These are phyloP conservation scores for Lucifuga dentata DNA, from an alignment of 2,113 vertebrate genomes.

Conservation along the genomic window DNA sequence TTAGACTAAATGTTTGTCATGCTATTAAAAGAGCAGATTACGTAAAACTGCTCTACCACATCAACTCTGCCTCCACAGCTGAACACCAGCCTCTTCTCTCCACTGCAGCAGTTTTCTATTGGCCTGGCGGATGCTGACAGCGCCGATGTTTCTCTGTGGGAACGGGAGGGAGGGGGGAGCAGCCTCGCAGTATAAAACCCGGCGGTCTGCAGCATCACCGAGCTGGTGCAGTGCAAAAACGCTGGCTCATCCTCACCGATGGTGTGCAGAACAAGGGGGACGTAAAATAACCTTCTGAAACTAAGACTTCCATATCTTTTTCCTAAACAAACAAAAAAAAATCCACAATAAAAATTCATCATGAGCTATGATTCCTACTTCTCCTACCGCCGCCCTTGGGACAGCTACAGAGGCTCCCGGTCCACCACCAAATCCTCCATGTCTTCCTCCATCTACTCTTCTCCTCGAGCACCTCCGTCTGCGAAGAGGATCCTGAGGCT, in stretches of 20 bases:
- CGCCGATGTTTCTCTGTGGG: constrained; percentile 43
- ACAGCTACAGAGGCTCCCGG: constrained; percentile 73
- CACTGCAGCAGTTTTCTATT: constrained; percentile 81
- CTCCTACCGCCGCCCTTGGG: constrained; percentile 77
- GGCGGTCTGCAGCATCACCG: constrained; percentile 83
- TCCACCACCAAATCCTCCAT: constrained; percentile 66
- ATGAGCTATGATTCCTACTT: constrained; percentile 82
- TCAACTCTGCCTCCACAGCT: constrained; percentile 13
- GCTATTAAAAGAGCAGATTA: not conserved
- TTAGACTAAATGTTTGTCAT: not conserved
- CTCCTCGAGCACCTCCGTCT: constrained; percentile 63
- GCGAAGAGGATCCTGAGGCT: constrained; percentile 67
- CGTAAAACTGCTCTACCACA: constrained; percentile 47
- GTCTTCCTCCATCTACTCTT: constrained; percentile 61
- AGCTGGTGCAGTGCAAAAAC: constrained; percentile 85
- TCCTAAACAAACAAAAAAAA: constrained; percentile 66
- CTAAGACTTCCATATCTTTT: constrained; percentile 73
- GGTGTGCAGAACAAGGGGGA: constrained; percentile 89
- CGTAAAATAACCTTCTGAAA: constrained; percentile 77
- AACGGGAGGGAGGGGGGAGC: constrained; percentile 26
- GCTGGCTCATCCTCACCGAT: constrained; percentile 81
- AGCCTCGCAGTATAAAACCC: constrained; percentile 77
- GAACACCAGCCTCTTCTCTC: constrained; percentile 60
- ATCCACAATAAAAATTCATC: constrained; percentile 68
- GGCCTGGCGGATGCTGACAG: constrained; percentile 76